Evolutionary conservation across 2,888 invertebrate genomes (phyloP), one percentile per base, ranked within the genome.

Genomic region (Erebia epiphron): DNA sequence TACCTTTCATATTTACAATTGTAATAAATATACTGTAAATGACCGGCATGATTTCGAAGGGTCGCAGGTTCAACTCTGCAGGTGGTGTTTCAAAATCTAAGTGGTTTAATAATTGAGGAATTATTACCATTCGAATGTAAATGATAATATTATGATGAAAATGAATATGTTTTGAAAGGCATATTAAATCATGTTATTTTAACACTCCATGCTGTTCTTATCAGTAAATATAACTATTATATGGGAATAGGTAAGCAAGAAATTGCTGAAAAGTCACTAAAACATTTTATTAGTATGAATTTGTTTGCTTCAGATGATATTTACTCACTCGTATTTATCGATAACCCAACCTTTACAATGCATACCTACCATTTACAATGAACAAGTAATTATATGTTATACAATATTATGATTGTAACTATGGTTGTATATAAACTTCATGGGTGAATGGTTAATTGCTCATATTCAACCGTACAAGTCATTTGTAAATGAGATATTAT

Each of bases 371-470:
- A 35, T 35, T 35, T 35, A 35, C 35, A 4, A 26, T 26, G 26
- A 26, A 49, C 54, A 16, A 54, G 54, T 56, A 65, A 65, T 65
- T 65, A 65, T 54, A 64, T 64, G 63, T 58, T 58, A 43, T 43
- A 8, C 43, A 1, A n/a, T 50, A 54, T 10, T 61, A 62, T 46
- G 61, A 18, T 21, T 62, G 62, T 66, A 58, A 62, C 58, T 64
- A 68, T 66, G 66, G 67, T 67, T 72, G 71, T 69, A 71, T 63
- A 71, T 72, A 70, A 74, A 70, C 75, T 76, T 77, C 75, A 78
- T 75, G 77, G 77, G 74, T 77, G 77, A 77, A 77, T 78, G 73
- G 77, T 74, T 77, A 78, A 78, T 78, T 78, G 77, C 70, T 70
- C 68, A 74, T 73, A 75, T 73, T 41, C 61, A 68, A 68, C 49